Evolutionary conservation across 2,797 vertebrate genomes (phyloP).

Genomic region (Helarctos malayanus): DNA sequence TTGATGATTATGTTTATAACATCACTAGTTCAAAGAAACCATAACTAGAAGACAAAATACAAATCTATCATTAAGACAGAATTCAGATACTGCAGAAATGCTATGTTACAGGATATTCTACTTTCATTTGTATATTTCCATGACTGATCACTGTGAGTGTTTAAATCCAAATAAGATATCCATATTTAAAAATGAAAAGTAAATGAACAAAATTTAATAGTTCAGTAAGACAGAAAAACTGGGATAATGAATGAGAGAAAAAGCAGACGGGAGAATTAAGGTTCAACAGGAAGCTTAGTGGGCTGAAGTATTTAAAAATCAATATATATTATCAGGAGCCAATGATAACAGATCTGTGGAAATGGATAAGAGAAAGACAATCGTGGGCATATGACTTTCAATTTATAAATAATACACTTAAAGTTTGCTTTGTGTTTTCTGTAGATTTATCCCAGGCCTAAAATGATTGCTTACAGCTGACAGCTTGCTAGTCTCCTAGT

Average conservation of each 20-base stretch:
- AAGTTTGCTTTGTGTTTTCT: constrained; percentile 73
- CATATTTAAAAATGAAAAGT: not conserved
- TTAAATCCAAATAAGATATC: not conserved
- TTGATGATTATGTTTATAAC: not conserved
- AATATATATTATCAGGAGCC: constrained; percentile 1
- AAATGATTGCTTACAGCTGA: constrained; percentile 83
- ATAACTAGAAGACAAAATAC: not conserved
- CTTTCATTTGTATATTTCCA: not conserved
- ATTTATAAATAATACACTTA: constrained; percentile 67
- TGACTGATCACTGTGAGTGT: not conserved
- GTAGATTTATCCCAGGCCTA: constrained; percentile 70
- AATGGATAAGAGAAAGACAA: constrained; percentile 56
- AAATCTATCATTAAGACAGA: not conserved
- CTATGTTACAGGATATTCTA: not conserved
- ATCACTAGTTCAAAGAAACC: not conserved
- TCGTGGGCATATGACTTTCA: not conserved
- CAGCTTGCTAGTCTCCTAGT: constrained; percentile 79
- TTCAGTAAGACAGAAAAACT: not conserved
- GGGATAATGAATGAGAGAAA: not conserved
- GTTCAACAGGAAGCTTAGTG: not conserved
- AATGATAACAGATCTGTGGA: constrained; percentile 37
- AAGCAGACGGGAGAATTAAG: not conserved
- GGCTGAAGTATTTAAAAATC: constrained; percentile 47
- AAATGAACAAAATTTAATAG: not conserved
- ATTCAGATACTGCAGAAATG: not conserved